Percentiles rank a stretch among this genome's conserved stretches.
phyloP scores from a whole-genome alignment of 1,140 invertebrate genomes.

The Pseudomyrmex dendroicus region DNA sequence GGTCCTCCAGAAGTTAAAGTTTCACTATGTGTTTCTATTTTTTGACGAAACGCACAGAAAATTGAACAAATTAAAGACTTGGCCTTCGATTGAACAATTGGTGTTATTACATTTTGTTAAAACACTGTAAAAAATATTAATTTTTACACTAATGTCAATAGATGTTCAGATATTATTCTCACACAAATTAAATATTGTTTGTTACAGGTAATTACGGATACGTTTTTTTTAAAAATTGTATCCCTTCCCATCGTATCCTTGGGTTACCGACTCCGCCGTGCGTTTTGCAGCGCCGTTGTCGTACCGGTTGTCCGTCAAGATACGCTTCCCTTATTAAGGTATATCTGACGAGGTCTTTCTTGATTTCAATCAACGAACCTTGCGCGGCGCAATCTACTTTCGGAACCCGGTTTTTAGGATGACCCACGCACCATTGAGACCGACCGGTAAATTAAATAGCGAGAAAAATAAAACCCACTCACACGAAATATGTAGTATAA shows the following conservation, averaged over 20 bases:
- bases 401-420: conserved; percentile 49
- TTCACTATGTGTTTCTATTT: too few species aligned
- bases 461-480: background rate
- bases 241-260: conserved; percentile 53
- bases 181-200: conserved; percentile 5
- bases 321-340: conserved; percentile 74
- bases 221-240: conserved; percentile 3
- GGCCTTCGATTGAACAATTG: too few species aligned
- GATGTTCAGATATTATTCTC: too few species aligned
- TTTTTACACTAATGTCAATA: too few species aligned
- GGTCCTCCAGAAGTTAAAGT: too few species aligned
- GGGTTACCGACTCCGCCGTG: conserved; percentile 54
- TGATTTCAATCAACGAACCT: conserved; percentile 69
- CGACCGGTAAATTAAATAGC: background rate
- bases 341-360: conserved; percentile 65
- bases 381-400: conserved; percentile 31
- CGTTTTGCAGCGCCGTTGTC: conserved; percentile 51
- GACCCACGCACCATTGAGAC: background rate
- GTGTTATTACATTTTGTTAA: too few species aligned
- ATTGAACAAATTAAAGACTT: too few species aligned
- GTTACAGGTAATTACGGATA: conserved; percentile 23
- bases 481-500: background rate
- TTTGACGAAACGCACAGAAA: too few species aligned
- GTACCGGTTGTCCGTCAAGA: conserved; percentile 67
- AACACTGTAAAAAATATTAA: too few species aligned